phyloP scores from a whole-genome alignment of 2,113 vertebrate species.

The Vidua chalybeata region DNA sequence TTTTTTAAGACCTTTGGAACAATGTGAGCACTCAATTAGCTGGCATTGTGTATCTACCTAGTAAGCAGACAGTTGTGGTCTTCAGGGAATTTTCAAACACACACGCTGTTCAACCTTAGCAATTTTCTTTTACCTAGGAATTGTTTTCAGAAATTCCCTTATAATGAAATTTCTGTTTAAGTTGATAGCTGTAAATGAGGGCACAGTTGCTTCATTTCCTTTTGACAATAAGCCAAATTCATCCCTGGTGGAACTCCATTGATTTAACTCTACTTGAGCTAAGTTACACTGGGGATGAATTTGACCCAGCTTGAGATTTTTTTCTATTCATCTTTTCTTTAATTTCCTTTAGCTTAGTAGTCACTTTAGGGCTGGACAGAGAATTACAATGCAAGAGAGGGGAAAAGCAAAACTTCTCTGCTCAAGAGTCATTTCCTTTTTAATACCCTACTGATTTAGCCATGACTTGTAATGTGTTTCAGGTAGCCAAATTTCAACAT shows the following conservation, averaged over 20 bases:
- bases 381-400: slow-evolving; percentile 51
- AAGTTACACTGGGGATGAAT: slow-evolving; percentile 60
- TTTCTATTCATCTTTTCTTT: slow-evolving; percentile 66
- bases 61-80: slow-evolving; percentile 50
- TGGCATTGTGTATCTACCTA: background rate
- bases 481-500: slow-evolving; percentile 70
- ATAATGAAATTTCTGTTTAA: slow-evolving; percentile 69
- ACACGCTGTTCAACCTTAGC: slow-evolving; percentile 33
- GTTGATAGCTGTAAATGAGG: slow-evolving; percentile 69
- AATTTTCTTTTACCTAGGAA: slow-evolving; percentile 64
- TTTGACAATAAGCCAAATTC: slow-evolving; percentile 68
- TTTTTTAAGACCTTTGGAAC: slow-evolving; percentile 28
- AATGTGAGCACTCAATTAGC: slow-evolving; percentile 2
- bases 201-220: slow-evolving; percentile 70
- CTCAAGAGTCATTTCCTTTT: slow-evolving; percentile 65
- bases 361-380: slow-evolving; percentile 53
- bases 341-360: slow-evolving; percentile 68
- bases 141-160: slow-evolving; percentile 68
- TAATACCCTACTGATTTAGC: slow-evolving; percentile 65
- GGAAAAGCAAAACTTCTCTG: slow-evolving; percentile 46
- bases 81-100: slow-evolving; percentile 50
- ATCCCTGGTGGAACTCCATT: slow-evolving; percentile 61
- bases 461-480: slow-evolving; percentile 59
- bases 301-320: slow-evolving; percentile 46
- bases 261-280: slow-evolving; percentile 64